These are phyloP conservation scores for Micromussa lordhowensis DNA, from an alignment of 92 coral and sea anemone species.

Conservation along the genomic window DNA sequence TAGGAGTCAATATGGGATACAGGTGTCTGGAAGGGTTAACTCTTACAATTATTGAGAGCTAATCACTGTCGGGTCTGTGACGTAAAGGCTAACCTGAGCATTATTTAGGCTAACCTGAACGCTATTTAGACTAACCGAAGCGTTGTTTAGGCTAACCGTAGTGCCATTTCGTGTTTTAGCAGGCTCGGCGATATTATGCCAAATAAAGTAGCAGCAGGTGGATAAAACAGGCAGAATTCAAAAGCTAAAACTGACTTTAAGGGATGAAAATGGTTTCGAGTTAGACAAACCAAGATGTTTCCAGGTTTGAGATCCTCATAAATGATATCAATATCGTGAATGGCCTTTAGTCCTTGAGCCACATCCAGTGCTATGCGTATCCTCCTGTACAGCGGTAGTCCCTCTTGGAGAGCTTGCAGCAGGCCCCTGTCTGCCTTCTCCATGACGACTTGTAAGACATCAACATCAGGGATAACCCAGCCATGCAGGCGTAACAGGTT, in stretches of 20 bases:
- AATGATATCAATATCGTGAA: slow-evolving; percentile 53
- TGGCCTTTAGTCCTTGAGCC: slow-evolving; percentile 67
- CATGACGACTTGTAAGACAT: slow-evolving; percentile 63
- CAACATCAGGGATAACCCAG: slow-evolving; percentile 61
- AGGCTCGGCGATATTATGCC: no score
- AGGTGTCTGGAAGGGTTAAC: no score
- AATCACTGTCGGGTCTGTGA: no score
- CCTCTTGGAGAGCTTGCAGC: slow-evolving; percentile 49
- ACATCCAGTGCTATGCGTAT: slow-evolving; percentile 68
- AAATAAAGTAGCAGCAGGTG: no score
- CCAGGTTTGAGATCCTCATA: slow-evolving; percentile 70
- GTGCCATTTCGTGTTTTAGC: no score
- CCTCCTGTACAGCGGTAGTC: slow-evolving; percentile 45
- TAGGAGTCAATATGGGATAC: no score
- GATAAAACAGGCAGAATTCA: no score
- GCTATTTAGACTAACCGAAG: no score
- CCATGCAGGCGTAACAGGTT: slow-evolving; percentile 68
- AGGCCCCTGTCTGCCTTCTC: slow-evolving; percentile 58
- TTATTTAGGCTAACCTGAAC: no score
- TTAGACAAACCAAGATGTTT: slow-evolving; percentile 60
- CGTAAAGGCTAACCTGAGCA: no score
- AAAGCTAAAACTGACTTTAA: not conserved
- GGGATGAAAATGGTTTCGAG: not conserved
- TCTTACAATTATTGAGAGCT: no score
- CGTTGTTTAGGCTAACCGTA: no score